Percentiles rank a stretch among this genome's conserved stretches.
Evolutionary conservation across 35 echinoderm and acorn worm species (phyloP).

Genomic region (Anneissia japonica): DNA sequence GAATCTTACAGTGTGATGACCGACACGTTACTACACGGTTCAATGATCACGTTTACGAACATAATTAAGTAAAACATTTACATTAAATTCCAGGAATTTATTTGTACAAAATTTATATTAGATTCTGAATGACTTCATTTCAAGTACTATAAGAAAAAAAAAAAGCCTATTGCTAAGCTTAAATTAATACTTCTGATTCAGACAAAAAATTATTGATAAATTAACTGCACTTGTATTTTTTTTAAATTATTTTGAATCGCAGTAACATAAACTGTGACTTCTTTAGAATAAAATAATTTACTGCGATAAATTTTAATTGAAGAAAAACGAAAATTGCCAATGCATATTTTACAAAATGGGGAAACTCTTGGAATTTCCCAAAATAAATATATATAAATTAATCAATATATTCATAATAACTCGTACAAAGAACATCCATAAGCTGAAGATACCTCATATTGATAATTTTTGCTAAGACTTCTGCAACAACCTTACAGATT

Average conservation of each 20-base stretch:
- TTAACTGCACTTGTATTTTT: not conserved
- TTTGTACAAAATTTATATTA: not conserved
- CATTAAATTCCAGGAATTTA: not conserved
- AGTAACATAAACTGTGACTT: not conserved
- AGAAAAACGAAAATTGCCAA: not conserved
- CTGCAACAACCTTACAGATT: not conserved
- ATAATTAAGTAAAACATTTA: not conserved
- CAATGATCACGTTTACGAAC: not conserved
- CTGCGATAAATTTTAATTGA: not conserved
- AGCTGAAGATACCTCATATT: no score
- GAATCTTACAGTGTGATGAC: not conserved
- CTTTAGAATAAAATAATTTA: not conserved
- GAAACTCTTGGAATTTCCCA: not conserved
- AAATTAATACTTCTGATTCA: not conserved
- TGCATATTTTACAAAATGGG: not conserved
- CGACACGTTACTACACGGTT: not conserved
- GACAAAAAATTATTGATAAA: not conserved
- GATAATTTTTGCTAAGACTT: no score
- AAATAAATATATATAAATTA: conserved; percentile 1
- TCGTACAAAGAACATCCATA: no score
- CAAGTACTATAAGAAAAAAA: not conserved
- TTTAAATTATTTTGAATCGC: not conserved
- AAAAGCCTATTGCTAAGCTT: not conserved
- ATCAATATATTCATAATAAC: not conserved
- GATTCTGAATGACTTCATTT: not conserved